phyloP scores from a whole-genome alignment of 2,113 vertebrate species.

The Otocyon megalotis region DNA sequence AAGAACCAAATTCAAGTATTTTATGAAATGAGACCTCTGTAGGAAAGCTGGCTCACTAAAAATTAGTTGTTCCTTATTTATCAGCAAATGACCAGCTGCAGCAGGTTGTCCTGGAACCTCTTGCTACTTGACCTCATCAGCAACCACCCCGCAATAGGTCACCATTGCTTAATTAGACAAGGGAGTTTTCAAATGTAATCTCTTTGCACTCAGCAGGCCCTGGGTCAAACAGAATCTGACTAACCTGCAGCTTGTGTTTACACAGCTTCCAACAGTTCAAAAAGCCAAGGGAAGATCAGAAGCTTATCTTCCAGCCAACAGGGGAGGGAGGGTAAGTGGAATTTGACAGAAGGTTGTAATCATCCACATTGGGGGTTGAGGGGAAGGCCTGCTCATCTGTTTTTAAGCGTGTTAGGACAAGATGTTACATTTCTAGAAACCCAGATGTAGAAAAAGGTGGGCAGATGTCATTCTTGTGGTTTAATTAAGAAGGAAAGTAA shows the following conservation, averaged over 20 bases:
- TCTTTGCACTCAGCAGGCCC: constrained; percentile 83
- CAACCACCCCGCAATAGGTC: constrained; percentile 80
- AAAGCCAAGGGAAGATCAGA: constrained; percentile 88
- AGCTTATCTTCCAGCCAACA: constrained; percentile 85
- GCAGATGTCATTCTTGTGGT: constrained; percentile 85
- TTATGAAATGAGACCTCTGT: constrained; percentile 43
- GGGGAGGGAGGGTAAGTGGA: constrained; percentile 59
- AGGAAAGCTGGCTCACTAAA: constrained; percentile 54
- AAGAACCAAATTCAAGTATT: constrained; percentile 6
- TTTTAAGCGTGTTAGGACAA: constrained; percentile 86
- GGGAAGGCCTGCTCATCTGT: constrained; percentile 83
- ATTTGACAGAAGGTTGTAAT: constrained; percentile 87
- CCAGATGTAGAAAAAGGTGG: constrained; percentile 77
- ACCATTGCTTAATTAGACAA: constrained; percentile 71
- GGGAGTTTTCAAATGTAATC: constrained; percentile 80
- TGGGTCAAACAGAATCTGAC: constrained; percentile 86
- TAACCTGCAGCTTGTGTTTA: constrained; percentile 85
- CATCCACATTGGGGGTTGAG: constrained; percentile 82
- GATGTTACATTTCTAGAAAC: constrained; percentile 80
- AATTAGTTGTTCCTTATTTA: constrained; percentile 56
- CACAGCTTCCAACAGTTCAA: constrained; percentile 88
- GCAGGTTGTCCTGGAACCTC: constrained; percentile 68
- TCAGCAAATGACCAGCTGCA: constrained; percentile 79
- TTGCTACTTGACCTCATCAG: constrained; percentile 73
- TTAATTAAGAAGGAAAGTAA: constrained; percentile 86